Conservation (phyloP, 2,888 invertebrate genomes). For the Galerucella nymphaeae region DNA sequence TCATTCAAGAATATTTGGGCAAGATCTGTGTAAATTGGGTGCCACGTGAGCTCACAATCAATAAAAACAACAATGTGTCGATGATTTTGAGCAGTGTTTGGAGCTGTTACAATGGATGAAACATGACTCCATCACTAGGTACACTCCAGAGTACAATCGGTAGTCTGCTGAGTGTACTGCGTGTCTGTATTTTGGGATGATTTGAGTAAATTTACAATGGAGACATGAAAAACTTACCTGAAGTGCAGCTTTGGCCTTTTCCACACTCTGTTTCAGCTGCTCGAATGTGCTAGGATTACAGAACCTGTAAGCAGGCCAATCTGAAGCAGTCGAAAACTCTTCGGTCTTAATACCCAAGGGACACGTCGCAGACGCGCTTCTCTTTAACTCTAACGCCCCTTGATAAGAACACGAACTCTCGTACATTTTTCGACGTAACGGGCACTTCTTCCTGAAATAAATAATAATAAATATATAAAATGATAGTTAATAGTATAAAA, state of each 20-base stretch:
- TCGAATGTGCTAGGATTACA: constrained; percentile 88
- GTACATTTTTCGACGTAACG: constrained; percentile 76
- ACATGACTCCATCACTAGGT: too few relatives aligned
- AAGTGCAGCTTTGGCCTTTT: constrained; percentile 89
- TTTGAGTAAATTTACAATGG: too few relatives aligned
- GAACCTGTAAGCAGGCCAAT: constrained; percentile 82
- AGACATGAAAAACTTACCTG: constrained; percentile 65
- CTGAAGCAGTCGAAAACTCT: constrained; percentile 69
- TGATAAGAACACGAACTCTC: constrained; percentile 95
- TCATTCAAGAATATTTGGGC: too few relatives aligned
- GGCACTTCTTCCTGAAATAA: constrained; percentile 61
- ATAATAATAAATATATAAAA: background rate
- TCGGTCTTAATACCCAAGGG: constrained; percentile 64
- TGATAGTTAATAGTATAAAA: too few relatives aligned
- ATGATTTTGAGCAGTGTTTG: too few relatives aligned
- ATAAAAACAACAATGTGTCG: too few relatives aligned
- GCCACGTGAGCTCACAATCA: too few relatives aligned
- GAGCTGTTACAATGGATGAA: too few relatives aligned
- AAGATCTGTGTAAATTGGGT: too few relatives aligned
- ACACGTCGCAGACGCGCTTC: constrained; percentile 58
- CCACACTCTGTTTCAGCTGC: constrained; percentile 89
- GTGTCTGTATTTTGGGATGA: too few relatives aligned
- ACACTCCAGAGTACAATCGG: too few relatives aligned
- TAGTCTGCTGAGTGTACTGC: too few relatives aligned
- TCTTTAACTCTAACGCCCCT: constrained; percentile 66